Base-by-base conservation (phyloP, 2,888 invertebrate genomes). In the Agrotis segetum region DNA sequence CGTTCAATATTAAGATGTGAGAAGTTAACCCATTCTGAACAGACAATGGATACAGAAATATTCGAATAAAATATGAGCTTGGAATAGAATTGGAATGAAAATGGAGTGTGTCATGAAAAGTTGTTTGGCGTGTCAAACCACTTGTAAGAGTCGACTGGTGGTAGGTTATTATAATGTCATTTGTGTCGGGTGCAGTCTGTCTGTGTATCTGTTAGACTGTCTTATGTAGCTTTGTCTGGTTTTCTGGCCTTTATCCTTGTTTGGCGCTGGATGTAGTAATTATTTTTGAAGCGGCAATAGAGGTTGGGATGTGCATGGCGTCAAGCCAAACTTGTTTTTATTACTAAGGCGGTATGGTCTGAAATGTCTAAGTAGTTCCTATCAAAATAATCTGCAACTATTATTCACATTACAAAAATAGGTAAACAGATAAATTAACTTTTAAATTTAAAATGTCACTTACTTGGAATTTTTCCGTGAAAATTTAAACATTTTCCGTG, bases 131-230 rank as follows among this genome's bases (percentile, higher is more conserved):
- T 73, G 70, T 68, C 73, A 69, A 76, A 71, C 77, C 80, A 74
- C 71, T 82, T 82, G 73, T 82, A 79, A 77, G 83, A 77, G 69
- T 73, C 58, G 61, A 9, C 50, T 29, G 50, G 60, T 55, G 71
- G 72, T 66, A 63, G 65, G 69, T 74, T 81, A 79, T 80, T 77
- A 79, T 77, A 71, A 71, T 80, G 62, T 80, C 65, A 58, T 76
- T 76, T 63, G 65, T 68, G 60, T 70, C 62, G 63, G 34, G 63
- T 62, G 78, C 67, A 77, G 21, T 63, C 59, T 66, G 65, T 53
- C 52, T 66, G 58, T 44, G 7, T 62, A 24, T 46, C 24, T 62
- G 29, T 61, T n/a, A 50, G 24, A 71, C 17, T 49, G 9, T 53
- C 21, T 46, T 62, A 58, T 49, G 17, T 53, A 66, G 52, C 11